Percentiles rank a stretch among this genome's conserved stretches.
These are phyloP conservation scores for Eptesicus fuscus DNA, from an alignment of 2,113 vertebrate species.

Conservation along the genomic window DNA sequence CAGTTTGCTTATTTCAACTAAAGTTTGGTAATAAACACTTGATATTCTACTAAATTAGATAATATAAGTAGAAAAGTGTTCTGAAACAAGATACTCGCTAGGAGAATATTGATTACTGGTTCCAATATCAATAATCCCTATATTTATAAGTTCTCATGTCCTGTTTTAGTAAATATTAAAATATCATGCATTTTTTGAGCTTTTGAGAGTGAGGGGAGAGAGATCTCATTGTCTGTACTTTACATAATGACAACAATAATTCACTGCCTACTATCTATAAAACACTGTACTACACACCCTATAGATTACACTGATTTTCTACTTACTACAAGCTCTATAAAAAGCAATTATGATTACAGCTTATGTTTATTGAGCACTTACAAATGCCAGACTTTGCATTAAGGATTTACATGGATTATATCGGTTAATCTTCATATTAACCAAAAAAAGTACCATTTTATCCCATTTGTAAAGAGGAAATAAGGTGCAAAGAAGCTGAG, in stretches of 20 bases:
- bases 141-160: background rate
- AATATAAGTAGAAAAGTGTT: background rate
- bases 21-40: background rate
- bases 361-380: constrained; percentile 10
- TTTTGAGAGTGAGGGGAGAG: background rate
- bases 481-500: background rate
- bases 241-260: background rate
- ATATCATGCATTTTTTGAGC: background rate
- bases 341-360: background rate
- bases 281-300: background rate
- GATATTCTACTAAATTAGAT: background rate
- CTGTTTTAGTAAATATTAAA: constrained; percentile 14
- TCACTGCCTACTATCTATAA: background rate
- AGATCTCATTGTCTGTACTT: background rate
- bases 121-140: background rate
- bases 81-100: background rate
- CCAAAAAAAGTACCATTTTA: background rate
- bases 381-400: background rate
- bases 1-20: background rate
- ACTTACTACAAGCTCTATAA: background rate
- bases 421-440: background rate
- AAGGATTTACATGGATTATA: background rate
- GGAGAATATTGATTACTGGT: background rate
- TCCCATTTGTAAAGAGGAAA: background rate
- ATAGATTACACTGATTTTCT: background rate